Base-by-base conservation (phyloP, 2,113 vertebrate genomes). In the Oryzias javanicus region DNA sequence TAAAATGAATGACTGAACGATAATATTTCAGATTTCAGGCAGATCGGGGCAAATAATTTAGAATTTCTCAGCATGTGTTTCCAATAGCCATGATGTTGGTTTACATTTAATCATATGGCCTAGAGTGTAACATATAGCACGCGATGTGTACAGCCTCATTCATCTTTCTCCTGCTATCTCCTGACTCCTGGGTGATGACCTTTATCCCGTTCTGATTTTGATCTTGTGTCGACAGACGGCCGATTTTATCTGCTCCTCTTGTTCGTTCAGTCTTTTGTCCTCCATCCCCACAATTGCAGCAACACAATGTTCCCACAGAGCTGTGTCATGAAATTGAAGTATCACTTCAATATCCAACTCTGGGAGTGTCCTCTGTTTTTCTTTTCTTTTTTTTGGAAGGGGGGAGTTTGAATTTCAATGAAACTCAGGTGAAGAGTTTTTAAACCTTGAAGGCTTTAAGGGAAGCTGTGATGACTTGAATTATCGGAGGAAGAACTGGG, bases 251-350 rank as follows among this genome's bases (percentile, higher is more conserved):
- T 27, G 17, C 58, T 52, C 52, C 49, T 5, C 0, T 17, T 45
- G 24, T 70, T 48, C 54, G 14, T 24, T 56, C 57, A 29, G 46
- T 45, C 46, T 71, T 22, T 46, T 54, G 65, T 53, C 49, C 48
- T 45, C 42, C 40, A 42, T 55, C 47, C 22, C 55, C 56, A 44
- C 55, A 19, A 64, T 73, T 79, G 65, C 46, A 73, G 73, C 60
- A 27, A 27, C 14, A n/a, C n/a, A 51, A 40, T 52, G 42, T 29
- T 59, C 42, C 53, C 41, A 35, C 20, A 27, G 18, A 66, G 60
- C 42, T 60, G 60, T 58, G 63, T 49, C 46, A 42, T 42, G n/a
- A 17, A 53, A 59, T 70, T 78, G 47, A 49, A 61, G 45, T 46
- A 57, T 40, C 53, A 40, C 29, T 48, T 49, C 57, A 45, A 27